A percentile compares a stretch with the other conserved stretches of the same genome.
phyloP scores from a whole-genome alignment of 2,888 invertebrate species.

The Euphydryas editha region DNA sequence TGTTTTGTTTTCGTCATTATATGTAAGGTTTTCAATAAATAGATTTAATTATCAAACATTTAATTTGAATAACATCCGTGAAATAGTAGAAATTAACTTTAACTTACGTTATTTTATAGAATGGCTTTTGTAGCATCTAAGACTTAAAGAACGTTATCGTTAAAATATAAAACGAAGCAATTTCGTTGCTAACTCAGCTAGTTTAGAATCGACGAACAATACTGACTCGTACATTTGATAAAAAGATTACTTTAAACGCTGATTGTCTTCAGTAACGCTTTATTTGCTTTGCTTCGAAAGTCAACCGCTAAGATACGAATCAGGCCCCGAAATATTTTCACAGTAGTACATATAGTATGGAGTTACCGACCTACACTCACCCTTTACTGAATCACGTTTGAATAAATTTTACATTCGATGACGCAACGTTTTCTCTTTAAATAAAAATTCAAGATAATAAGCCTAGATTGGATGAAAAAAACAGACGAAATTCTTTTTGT shows the following conservation, averaged over 20 bases:
- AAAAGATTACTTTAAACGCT: constrained; percentile 9
- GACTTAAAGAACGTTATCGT: neutral
- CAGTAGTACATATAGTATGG: neutral
- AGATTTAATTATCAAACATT: no score
- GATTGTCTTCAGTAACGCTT: constrained; percentile 12
- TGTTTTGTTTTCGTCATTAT: no score
- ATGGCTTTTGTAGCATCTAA: no score
- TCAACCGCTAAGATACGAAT: constrained; percentile 21
- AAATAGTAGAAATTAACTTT: neutral
- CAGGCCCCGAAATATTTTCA: constrained; percentile 7
- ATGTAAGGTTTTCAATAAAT: no score
- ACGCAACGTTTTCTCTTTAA: constrained; percentile 10
- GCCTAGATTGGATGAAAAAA: constrained; percentile 4
- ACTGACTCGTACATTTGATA: constrained; percentile 6
- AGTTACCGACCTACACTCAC: neutral
- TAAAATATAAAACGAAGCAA: neutral
- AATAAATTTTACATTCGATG: constrained; percentile 13
- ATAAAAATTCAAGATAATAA: constrained; percentile 14
- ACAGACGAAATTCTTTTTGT: neutral
- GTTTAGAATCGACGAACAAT: neutral
- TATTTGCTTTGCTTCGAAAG: constrained; percentile 23
- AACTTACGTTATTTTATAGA: neutral
- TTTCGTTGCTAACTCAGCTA: neutral
- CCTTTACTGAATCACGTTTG: constrained; percentile 3
- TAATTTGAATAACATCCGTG: no score